Evolutionary conservation across 1,140 invertebrate genomes (phyloP).

Genomic region (Agraylea sexmaculata): DNA sequence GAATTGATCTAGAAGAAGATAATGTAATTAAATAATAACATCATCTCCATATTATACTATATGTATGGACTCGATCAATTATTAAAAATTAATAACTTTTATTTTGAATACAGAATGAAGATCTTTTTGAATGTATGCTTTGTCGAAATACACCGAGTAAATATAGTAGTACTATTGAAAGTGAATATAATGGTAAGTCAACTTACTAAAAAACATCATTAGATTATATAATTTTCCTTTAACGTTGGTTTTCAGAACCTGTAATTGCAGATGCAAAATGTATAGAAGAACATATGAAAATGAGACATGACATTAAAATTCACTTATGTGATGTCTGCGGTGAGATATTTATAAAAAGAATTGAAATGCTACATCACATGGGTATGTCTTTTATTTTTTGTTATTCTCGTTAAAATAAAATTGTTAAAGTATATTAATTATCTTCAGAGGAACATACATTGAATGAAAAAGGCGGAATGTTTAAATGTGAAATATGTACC

Average conservation of each 20-base stretch:
- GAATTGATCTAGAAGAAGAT: no score
- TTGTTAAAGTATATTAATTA: neutral
- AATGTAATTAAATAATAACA: no score
- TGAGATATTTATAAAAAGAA: constrained; percentile 47
- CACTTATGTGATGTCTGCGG: constrained; percentile 65
- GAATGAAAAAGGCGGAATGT: constrained; percentile 40
- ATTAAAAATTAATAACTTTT: neutral
- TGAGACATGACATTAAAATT: constrained; percentile 45
- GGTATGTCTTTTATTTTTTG: constrained; percentile 21
- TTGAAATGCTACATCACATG: constrained; percentile 50
- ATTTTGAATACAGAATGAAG: neutral
- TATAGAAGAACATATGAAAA: constrained; percentile 49
- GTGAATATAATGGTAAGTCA: neutral
- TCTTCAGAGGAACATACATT: constrained; percentile 48
- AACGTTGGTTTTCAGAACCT: neutral
- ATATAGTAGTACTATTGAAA: constrained; percentile 3
- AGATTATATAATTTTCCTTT: neutral
- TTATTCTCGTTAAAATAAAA: neutral
- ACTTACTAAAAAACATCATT: neutral
- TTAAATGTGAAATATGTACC: constrained; percentile 53
- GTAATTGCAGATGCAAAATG: constrained; percentile 38
- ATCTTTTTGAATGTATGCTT: constrained; percentile 3
- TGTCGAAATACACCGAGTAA: constrained; percentile 2
- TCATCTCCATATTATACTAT: neutral
- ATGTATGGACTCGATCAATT: neutral